Evolutionary conservation across 2,113 vertebrate species (phyloP), one percentile per base, ranked within the genome.

Genomic region (Piprites chloris): DNA sequence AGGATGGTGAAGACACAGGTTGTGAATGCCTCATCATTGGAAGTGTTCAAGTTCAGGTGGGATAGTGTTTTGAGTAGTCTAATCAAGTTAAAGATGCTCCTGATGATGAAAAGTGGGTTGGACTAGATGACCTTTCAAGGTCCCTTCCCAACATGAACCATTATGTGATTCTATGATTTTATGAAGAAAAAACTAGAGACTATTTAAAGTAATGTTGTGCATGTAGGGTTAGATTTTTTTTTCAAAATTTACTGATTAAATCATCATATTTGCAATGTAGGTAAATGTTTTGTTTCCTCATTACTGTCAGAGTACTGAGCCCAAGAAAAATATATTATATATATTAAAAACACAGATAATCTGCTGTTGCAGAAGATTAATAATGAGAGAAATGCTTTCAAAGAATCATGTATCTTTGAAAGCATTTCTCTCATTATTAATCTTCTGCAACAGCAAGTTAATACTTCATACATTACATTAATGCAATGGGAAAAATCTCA

Each of bases 31-130:
- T 4, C 12, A 10, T 35, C 15, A 4, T 8, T 59, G 32, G 22
- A 74, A 74, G 9, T 26, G 16, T 53, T 37, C 67, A 63, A 22
- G 21, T 9, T 27, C 5, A 10, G 3, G 9, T 32, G 50, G 30
- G 16, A 47, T n/a, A 6, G 5, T 9, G 2, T 42, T 77, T 58
- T 63, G 13, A 33, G 9, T 27, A 52, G 46, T 7, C 19, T 46
- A n/a, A 30, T 30, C 6, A 42, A 47, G 53, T 37, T 22, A 35
- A 52, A 74, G 15, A 16, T 42, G 3, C 1, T 9, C 17, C 21
- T 78, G 26, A 6, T 39, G 1, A 7, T 41, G 4, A 5, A 35
- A 27, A 8, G 1, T 21, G 9, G 9, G 2, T 62, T 41, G 19
- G 8, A 58, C 4, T 33, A 58, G 18, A 62, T 15, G 12, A 63